Evolutionary conservation across 2,888 invertebrate species (phyloP), one percentile per base, ranked within the genome.

Genomic region (Cryptocephalus moraei): DNA sequence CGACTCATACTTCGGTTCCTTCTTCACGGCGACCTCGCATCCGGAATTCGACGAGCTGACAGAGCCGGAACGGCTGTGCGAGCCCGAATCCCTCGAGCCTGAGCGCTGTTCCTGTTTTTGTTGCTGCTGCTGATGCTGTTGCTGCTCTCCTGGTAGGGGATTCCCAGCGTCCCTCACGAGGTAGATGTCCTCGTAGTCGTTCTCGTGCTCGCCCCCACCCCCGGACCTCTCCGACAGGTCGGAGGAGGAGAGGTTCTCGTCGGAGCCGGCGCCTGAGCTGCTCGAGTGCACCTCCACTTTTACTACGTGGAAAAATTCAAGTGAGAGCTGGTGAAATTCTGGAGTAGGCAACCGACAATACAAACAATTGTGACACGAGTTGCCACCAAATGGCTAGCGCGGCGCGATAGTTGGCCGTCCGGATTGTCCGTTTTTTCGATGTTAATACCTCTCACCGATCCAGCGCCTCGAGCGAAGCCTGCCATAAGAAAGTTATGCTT

Each of bases 281-380:
- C 79, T 79, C n/a, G 84, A 84, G 73, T 91, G 90, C 44, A 90
- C 83, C 72, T 90, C 90, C 40, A 88, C 90, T 79, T 89, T 88
- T 56, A 90, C 89, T 86, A n/a, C n/a, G 22, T 4, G 22, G 22
- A 6, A 22, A 6, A 22, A 22, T 4, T 22, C 3, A 6, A 22
- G 22, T 22, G 22, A 22, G n/a, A n/a, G n/a, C n/a, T 22, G 6
- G 2, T 22, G 22, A 22, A 6, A 6, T 22, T 2, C 22, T 2
- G 2, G 2, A 2, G 22, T 22, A 22, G 3, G 22, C 22, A 6
- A 6, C 22, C 6, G 22, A 22, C 22, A 22, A 6, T 6, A 4
- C 22, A 6, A 22, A 22, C 6, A 4, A 22, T 22, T 22, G 22
- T n/a, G n/a, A n/a, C 22, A 22, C 22, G 22, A n/a, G n/a, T n/a